Percentiles rank a stretch among this genome's conserved stretches.
These are phyloP conservation scores for Acrocyrtus sp. DNA, from an alignment of 2,888 invertebrate species.

Conservation along the genomic window DNA sequence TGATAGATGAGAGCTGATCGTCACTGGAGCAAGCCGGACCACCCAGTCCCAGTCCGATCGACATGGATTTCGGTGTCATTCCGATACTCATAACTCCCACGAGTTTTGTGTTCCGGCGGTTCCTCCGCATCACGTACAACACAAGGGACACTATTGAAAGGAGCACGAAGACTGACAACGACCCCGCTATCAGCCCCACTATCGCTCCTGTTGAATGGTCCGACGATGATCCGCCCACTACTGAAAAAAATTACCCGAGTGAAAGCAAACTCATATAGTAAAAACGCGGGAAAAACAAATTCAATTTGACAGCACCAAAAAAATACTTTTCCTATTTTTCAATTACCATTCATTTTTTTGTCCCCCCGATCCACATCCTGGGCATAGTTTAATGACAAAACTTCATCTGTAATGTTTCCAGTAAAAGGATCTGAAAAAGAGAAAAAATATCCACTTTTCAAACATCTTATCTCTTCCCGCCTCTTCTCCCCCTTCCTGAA, in stretches of 20 bases:
- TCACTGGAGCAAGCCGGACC: slow-evolving; percentile 46
- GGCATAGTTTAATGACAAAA: slow-evolving; percentile 74
- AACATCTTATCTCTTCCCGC: no score
- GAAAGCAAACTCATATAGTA: not conserved
- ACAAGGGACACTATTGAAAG: slow-evolving; percentile 73
- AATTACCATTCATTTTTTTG: slow-evolving; percentile 37
- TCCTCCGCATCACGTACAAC: slow-evolving; percentile 74
- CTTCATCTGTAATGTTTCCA: slow-evolving; percentile 71
- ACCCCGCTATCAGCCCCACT: slow-evolving; percentile 76
- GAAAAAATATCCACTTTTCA: no score
- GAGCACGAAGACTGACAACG: slow-evolving; percentile 74
- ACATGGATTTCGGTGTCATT: slow-evolving; percentile 63
- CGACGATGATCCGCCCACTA: slow-evolving; percentile 66
- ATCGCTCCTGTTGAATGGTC: slow-evolving; percentile 71
- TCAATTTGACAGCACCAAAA: no score
- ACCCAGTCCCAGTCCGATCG: slow-evolving; percentile 53
- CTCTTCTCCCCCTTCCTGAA: no score
- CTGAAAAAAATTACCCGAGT: slow-evolving; percentile 40
- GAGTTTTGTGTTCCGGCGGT: slow-evolving; percentile 72
- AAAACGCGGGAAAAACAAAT: not conserved
- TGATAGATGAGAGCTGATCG: slow-evolving; percentile 51
- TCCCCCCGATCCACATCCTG: slow-evolving; percentile 66
- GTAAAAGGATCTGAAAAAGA: slow-evolving; percentile 59
- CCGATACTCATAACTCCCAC: slow-evolving; percentile 65
- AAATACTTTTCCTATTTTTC: no score